Evolutionary conservation across 1,140 invertebrate species (phyloP).

Genomic region (Polypedilum vanderplanki): DNA sequence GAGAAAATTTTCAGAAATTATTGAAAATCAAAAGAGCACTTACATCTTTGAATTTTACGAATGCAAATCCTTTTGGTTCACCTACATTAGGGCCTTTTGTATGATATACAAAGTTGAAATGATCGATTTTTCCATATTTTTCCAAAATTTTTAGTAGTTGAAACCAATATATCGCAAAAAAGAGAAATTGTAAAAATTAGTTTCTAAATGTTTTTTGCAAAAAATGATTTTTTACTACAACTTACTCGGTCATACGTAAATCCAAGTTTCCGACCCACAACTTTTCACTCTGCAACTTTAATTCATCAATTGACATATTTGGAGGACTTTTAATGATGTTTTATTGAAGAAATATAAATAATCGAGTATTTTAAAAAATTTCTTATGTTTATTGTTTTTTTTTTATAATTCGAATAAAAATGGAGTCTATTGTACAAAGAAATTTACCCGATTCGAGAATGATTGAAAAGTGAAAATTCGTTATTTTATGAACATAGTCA

Average conservation of each 20-base stretch:
- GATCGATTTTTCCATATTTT: constrained; percentile 83
- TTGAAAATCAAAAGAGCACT: constrained; percentile 26
- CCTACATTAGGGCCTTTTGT: constrained; percentile 79
- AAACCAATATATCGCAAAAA: constrained; percentile 65
- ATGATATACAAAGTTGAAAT: constrained; percentile 91
- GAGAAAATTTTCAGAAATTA: too few relatives aligned
- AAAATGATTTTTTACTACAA: constrained; percentile 38
- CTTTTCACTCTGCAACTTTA: constrained; percentile 29
- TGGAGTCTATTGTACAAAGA: background rate
- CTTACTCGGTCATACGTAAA: constrained; percentile 85
- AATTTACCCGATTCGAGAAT: background rate
- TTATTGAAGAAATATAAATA: too few relatives aligned
- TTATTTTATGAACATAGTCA: too few relatives aligned
- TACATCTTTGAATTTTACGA: constrained; percentile 69
- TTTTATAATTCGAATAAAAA: background rate
- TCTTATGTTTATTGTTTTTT: background rate
- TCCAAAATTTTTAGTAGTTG: constrained; percentile 89
- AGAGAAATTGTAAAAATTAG: constrained; percentile 39
- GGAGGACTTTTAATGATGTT: too few relatives aligned
- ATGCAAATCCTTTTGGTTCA: constrained; percentile 86
- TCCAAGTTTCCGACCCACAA: constrained; percentile 90
- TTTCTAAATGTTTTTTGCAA: background rate
- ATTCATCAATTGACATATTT: background rate
- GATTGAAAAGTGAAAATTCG: background rate
- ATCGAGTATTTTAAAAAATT: too few relatives aligned